phyloP scores from a whole-genome alignment of 2,888 invertebrate species.

The Rhingia campestris region DNA sequence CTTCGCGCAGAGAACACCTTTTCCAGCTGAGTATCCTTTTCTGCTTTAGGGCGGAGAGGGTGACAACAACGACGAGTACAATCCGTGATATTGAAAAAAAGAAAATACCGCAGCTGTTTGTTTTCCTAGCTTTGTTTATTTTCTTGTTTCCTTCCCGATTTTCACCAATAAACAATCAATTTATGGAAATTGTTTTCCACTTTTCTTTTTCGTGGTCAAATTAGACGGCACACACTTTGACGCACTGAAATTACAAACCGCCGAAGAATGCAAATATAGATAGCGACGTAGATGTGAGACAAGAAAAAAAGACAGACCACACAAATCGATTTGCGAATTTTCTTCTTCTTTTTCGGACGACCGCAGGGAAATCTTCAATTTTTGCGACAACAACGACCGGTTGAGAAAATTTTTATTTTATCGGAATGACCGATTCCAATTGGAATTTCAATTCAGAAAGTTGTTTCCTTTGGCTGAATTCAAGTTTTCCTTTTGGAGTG shows the following conservation, averaged over 20 bases:
- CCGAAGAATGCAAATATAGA: neutral
- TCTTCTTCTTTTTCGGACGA: slow-evolving; percentile 25
- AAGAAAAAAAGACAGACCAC: slow-evolving; percentile 11
- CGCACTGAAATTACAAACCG: slow-evolving; percentile 31
- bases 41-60: neutral
- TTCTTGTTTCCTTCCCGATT: slow-evolving; percentile 7
- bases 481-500: neutral
- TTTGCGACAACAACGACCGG: slow-evolving; percentile 5
- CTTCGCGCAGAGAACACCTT: slow-evolving; percentile 57
- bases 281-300: neutral
- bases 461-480: slow-evolving; percentile 1
- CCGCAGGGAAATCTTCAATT: slow-evolving; percentile 21
- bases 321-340: slow-evolving; percentile 59
- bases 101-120: slow-evolving; percentile 32
- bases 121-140: slow-evolving; percentile 40
- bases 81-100: slow-evolving; percentile 2
- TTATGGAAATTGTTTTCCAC: slow-evolving; percentile 28
- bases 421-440: slow-evolving; percentile 1
- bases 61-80: neutral
- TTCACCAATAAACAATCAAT: slow-evolving; percentile 55
- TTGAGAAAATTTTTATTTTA: slow-evolving; percentile 9
- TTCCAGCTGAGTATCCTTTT: slow-evolving; percentile 62
- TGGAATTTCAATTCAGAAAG: slow-evolving; percentile 5
- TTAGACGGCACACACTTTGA: slow-evolving; percentile 37
- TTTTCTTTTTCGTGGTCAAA: slow-evolving; percentile 5